phyloP scores from a whole-genome alignment of 1,140 invertebrate genomes.

The Nephotettix cincticeps region DNA sequence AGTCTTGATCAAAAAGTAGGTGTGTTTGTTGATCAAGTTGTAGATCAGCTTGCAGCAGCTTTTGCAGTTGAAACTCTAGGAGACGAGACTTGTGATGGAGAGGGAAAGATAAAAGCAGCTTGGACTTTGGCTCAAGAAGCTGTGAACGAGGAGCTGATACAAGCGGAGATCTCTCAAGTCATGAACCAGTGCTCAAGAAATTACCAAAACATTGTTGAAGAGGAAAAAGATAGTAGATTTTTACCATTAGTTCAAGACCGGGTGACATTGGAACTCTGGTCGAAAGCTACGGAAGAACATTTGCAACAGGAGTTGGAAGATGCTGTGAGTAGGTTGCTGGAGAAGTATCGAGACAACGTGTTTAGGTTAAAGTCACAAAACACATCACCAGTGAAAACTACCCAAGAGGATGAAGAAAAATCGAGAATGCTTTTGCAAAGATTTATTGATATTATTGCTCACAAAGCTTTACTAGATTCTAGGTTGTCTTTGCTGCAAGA shows the following conservation, averaged over 20 bases:
- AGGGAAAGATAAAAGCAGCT: constrained; percentile 60
- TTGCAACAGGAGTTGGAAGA: constrained; percentile 67
- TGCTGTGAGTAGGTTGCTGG: constrained; percentile 62
- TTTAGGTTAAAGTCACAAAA: constrained; percentile 38
- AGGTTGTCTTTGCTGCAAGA: constrained; percentile 60
- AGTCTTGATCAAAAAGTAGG: constrained; percentile 34
- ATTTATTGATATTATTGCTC: constrained; percentile 72
- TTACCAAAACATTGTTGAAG: constrained; percentile 55
- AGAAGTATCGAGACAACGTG: constrained; percentile 59
- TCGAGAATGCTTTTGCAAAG: constrained; percentile 59
- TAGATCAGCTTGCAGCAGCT: constrained; percentile 59
- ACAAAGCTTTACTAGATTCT: constrained; percentile 73
- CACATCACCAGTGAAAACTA: constrained; percentile 25
- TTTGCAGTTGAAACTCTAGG: constrained; percentile 64
- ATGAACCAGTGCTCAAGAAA: constrained; percentile 63
- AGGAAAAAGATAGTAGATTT: constrained; percentile 41
- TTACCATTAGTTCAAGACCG: constrained; percentile 53
- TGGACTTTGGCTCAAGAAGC: constrained; percentile 67
- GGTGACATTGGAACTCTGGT: constrained; percentile 65
- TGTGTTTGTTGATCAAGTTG: constrained; percentile 33
- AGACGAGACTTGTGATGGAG: constrained; percentile 38
- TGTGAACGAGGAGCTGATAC: constrained; percentile 67
- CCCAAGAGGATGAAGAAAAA: constrained; percentile 48
- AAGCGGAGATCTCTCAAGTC: constrained; percentile 70
- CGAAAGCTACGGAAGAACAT: constrained; percentile 64